Conservation (phyloP, 35 echinoderm and acorn worm species). For the Strongylocentrotus purpuratus region DNA sequence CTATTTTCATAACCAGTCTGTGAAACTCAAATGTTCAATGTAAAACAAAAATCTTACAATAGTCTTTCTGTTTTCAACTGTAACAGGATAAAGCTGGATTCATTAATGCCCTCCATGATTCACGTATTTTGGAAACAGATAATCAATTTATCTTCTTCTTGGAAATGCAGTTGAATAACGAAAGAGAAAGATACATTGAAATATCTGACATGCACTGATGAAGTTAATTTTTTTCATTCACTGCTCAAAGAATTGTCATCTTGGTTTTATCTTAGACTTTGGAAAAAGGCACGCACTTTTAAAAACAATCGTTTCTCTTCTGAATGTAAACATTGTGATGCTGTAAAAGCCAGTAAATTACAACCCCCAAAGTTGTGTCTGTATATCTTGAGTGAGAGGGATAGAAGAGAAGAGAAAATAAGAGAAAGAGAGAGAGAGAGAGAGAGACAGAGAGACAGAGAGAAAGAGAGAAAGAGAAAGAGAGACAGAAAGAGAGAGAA, state of each 20-base stretch:
- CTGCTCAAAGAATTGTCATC: background rate
- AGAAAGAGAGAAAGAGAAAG: background rate
- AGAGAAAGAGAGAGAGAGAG: background rate
- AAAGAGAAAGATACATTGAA: background rate
- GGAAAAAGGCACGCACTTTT: too few relatives aligned
- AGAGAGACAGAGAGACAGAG: too few relatives aligned
- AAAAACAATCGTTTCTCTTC: too few relatives aligned
- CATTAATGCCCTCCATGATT: background rate
- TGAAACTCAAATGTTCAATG: too few relatives aligned
- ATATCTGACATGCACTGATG: background rate
- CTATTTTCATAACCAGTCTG: too few relatives aligned
- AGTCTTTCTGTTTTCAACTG: background rate
- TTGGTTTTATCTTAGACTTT: too few relatives aligned
- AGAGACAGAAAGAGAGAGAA: background rate
- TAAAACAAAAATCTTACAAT: background rate
- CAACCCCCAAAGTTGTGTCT: background rate
- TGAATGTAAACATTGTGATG: too few relatives aligned
- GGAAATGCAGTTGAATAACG: background rate
- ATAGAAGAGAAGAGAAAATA: background rate
- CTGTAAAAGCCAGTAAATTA: background rate
- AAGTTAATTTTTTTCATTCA: background rate
- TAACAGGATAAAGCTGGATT: background rate
- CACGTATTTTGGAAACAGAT: background rate
- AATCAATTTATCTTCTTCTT: background rate
- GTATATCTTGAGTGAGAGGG: background rate